Conservation (phyloP, 2,113 vertebrate genomes). For the Natator depressus region DNA sequence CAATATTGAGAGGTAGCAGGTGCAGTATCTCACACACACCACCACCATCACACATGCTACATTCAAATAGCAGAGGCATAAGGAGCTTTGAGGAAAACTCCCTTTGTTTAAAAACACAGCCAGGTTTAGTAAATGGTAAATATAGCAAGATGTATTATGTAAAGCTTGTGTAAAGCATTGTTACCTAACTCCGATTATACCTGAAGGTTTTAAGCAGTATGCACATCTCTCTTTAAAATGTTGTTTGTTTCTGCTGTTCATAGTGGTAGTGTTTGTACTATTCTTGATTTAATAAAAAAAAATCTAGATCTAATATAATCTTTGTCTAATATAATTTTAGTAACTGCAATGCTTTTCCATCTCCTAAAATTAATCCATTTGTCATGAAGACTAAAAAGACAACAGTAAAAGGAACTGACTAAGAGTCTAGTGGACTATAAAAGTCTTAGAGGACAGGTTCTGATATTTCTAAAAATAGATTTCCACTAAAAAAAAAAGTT, state of each 20-base stretch:
- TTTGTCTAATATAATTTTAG: not conserved
- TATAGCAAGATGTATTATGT: not conserved
- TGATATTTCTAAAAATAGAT: not conserved
- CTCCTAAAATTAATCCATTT: slow-evolving; percentile 4
- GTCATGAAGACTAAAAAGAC: not conserved
- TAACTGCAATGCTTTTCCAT: not conserved
- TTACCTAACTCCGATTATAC: not conserved
- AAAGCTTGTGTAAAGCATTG: not conserved
- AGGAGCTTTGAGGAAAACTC: not conserved
- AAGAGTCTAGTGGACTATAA: not conserved
- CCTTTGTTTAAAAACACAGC: not conserved
- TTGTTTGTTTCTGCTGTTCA: not conserved
- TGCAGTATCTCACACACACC: not conserved
- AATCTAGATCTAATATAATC: not conserved
- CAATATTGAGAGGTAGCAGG: not conserved
- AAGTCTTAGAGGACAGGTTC: not conserved
- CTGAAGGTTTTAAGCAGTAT: not conserved
- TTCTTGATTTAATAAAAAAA: not conserved
- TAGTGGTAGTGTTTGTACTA: not conserved
- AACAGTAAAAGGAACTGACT: not conserved
- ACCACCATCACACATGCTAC: accelerated
- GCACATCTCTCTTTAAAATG: not conserved
- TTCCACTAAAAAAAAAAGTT: not conserved
- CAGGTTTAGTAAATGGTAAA: not conserved
- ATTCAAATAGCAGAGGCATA: not conserved